Evolutionary conservation across 1,140 invertebrate species (phyloP), one percentile per base, ranked within the genome.

Genomic region (Nephotettix cincticeps): DNA sequence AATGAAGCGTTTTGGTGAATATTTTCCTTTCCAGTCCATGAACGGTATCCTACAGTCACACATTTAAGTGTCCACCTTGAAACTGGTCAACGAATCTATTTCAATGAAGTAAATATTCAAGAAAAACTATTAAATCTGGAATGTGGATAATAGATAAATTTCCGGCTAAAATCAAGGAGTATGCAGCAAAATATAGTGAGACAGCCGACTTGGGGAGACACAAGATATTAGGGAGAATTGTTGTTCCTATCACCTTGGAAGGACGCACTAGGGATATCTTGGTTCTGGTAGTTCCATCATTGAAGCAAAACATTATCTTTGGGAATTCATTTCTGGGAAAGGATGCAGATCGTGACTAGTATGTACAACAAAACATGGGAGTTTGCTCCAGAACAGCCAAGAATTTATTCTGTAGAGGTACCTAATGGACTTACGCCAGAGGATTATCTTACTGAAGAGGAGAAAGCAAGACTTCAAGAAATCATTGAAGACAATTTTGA

Each of bases 1-100:
- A 75, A 73, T 70, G 81, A 84, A 79, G 83, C 81, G 47, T 73
- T 77, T 68, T 84, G 80, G 78, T 71, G 78, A 45, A 81, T 84
- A 21, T 76, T 79, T 1, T 65, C 71, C 51, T 81, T 80, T 71
- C 72, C 72, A 28, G 77, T 83, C 40, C 79, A 81, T 65, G 76
- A 81, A 63, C 64, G 77, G 23, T 72, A 78, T 70, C 81, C 81
- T 66, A 56, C 77, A 63, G 78, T 83, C 65, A 40, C 75, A 28
- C 75, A 81, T 70, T 71, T 82, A 40, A 70, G 71, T 47, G 75
- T 83, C 14, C 79, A 83, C 77, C 54, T 77, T 61, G 80, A 78
- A 47, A 74, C 76, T 69, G 73, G 75, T 23, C 80, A 82, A 75
- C 28, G 58, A n/a, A 69, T 79, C 29, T 76, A 68, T 70, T 81